Base-by-base conservation (phyloP, 1,140 invertebrate genomes). In the Polypedilum pembai region DNA sequence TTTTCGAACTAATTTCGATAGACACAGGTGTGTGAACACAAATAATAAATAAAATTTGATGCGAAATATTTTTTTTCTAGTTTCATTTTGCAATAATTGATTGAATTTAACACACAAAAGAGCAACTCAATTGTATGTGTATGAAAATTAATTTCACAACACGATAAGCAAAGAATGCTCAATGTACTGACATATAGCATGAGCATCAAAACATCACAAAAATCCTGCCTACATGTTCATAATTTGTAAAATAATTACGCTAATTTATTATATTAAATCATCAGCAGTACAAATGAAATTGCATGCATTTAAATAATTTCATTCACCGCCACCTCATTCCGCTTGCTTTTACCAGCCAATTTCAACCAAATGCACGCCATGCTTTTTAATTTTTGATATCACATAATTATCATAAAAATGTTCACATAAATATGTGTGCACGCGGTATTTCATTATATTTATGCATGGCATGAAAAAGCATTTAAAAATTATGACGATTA, bases 201-300 rank as follows among this genome's bases (percentile, higher is more conserved):
- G 10, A 56, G 4, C 45, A 56, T 56, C 45, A 56, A 12, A n/a
- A 15, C 45, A 56, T 56, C 45, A 56, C 45, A n/a, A n/a, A n/a
- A 56, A 56, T n/a, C 4, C 45, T 56, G 45, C 45, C 45, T 56
- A 56, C 45, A 56, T 56, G 12, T 56, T 56, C 45, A 56, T 56
- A 56, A 56, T 56, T 56, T 56, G 45, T 56, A 56, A 56, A 56
- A 56, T 56, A 56, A 56, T 56, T 56, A 56, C 45, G 45, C 45
- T 56, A 56, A 56, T 56, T 56, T 56, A 56, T 56, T 56, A 56
- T 56, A 56, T 56, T 56, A 56, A 56, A 56, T 56, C 45, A 56
- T 56, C 45, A 56, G n/a, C 45, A 56, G n/a, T n/a, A 56, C n/a
- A n/a, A 56, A 56, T 56, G n/a, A 56, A 56, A 56, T 56, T 56